Evolutionary conservation across 2,797 vertebrate genomes (phyloP).

Genomic region (Melanotaenia nigrans): DNA sequence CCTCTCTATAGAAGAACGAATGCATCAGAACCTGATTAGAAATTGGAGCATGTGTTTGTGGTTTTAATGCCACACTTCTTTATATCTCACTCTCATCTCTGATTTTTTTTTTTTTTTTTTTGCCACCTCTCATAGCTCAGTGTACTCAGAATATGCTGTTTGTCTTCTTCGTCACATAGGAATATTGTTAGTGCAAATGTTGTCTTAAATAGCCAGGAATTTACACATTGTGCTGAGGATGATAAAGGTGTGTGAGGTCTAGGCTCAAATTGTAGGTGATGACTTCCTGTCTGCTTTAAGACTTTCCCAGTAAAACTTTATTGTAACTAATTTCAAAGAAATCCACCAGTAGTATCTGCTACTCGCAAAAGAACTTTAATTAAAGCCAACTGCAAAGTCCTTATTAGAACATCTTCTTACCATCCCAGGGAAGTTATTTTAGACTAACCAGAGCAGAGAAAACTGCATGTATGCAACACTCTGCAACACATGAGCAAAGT

Average conservation of each 20-base stretch:
- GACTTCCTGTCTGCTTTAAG: too few species aligned
- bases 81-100: slow-evolving; percentile 10
- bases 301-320: neutral
- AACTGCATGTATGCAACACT: too few species aligned
- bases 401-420: neutral
- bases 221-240: too few species aligned
- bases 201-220: neutral
- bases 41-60: slow-evolving; percentile 12
- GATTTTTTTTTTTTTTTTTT: slow-evolving; percentile 10
- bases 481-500: too few species aligned
- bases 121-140: neutral
- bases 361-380: too few species aligned
- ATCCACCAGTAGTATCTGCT: neutral
- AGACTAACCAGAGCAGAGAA: too few species aligned
- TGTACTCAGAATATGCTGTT: neutral
- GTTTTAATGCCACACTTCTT: slow-evolving; percentile 21
- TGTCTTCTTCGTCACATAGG: neutral
- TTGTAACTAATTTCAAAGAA: neutral
- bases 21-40: slow-evolving; percentile 28
- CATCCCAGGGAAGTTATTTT: neutral
- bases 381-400: neutral
- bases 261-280: too few species aligned
- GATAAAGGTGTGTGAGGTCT: too few species aligned
- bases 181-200: neutral
- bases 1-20: slow-evolving; percentile 36